These are phyloP conservation scores for Crepidodera aurea DNA, from an alignment of 2,888 invertebrate genomes.

Conservation along the genomic window DNA sequence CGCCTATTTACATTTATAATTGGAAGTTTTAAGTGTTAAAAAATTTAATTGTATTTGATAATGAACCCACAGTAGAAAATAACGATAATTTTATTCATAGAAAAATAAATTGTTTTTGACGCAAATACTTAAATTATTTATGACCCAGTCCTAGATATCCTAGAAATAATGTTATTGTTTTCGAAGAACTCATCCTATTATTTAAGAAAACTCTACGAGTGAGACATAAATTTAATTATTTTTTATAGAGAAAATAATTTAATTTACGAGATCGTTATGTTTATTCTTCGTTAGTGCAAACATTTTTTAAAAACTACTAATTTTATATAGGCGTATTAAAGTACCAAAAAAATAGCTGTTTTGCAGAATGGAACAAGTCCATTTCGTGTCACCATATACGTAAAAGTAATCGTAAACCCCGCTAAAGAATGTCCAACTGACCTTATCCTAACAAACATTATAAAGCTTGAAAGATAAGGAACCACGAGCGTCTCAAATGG, in stretches of 20 bases:
- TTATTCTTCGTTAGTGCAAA: too few relatives aligned
- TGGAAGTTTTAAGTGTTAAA: background rate
- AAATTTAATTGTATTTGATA: constrained; percentile 2
- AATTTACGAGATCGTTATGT: too few relatives aligned
- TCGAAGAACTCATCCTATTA: too few relatives aligned
- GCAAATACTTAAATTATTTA: background rate
- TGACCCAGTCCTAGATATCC: too few relatives aligned
- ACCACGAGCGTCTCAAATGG: too few relatives aligned
- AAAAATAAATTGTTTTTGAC: constrained; percentile 5
- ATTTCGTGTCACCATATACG: constrained; percentile 27
- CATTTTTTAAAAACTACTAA: too few relatives aligned
- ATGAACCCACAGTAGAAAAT: background rate
- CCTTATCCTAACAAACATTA: constrained; percentile 32
- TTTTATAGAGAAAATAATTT: too few relatives aligned
- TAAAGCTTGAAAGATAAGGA: constrained; percentile 18
- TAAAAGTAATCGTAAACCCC: constrained; percentile 27
- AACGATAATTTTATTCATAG: constrained; percentile 20
- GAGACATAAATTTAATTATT: too few relatives aligned
- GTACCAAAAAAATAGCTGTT: too few relatives aligned
- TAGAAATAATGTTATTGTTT: too few relatives aligned
- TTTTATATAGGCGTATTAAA: too few relatives aligned
- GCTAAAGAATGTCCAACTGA: constrained; percentile 28
- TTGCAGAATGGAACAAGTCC: constrained; percentile 1
- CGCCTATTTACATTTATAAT: constrained; percentile 18
- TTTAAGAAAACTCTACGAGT: too few relatives aligned